These are phyloP conservation scores for Chloromyia formosa DNA, from an alignment of 2,888 invertebrate genomes.

Conservation along the genomic window DNA sequence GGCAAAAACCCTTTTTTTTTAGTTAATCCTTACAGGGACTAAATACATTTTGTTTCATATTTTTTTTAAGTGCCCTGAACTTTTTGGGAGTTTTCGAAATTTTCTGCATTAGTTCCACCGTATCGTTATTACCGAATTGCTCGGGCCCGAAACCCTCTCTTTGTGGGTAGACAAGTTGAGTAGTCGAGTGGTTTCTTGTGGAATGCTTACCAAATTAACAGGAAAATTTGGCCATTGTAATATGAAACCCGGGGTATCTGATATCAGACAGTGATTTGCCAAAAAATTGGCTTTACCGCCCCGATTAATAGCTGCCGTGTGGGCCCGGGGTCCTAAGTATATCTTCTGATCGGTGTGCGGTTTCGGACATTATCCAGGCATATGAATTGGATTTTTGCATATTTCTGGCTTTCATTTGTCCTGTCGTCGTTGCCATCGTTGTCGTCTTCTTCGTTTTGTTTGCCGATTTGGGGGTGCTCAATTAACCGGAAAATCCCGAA, in stretches of 20 bases:
- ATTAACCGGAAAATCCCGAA: slow-evolving; percentile 47
- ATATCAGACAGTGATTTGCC: slow-evolving; percentile 49
- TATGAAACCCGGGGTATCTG: slow-evolving; percentile 46
- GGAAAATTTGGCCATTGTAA: slow-evolving; percentile 48
- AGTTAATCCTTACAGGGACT: background rate
- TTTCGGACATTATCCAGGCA: slow-evolving; percentile 37
- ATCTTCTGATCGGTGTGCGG: slow-evolving; percentile 36
- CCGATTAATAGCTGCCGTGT: slow-evolving; percentile 42
- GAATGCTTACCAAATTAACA: slow-evolving; percentile 48
- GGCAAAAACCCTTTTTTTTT: background rate
- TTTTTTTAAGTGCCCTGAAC: background rate
- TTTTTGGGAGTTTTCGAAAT: slow-evolving; percentile 11
- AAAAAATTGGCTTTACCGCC: slow-evolving; percentile 39
- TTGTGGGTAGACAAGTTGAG: slow-evolving; percentile 3
- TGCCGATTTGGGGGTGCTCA: slow-evolving; percentile 19
- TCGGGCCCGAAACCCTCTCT: background rate
- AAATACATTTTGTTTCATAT: background rate
- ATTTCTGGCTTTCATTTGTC: slow-evolving; percentile 17
- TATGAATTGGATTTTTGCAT: slow-evolving; percentile 10
- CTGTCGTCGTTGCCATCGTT: background rate
- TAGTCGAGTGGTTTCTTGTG: background rate
- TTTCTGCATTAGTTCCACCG: background rate
- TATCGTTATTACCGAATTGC: background rate
- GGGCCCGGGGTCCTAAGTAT: slow-evolving; percentile 11
- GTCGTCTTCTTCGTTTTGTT: too few relatives aligned